These are phyloP conservation scores for Azorinus chamasolen DNA, from an alignment of 2,888 invertebrate species.

Conservation along the genomic window DNA sequence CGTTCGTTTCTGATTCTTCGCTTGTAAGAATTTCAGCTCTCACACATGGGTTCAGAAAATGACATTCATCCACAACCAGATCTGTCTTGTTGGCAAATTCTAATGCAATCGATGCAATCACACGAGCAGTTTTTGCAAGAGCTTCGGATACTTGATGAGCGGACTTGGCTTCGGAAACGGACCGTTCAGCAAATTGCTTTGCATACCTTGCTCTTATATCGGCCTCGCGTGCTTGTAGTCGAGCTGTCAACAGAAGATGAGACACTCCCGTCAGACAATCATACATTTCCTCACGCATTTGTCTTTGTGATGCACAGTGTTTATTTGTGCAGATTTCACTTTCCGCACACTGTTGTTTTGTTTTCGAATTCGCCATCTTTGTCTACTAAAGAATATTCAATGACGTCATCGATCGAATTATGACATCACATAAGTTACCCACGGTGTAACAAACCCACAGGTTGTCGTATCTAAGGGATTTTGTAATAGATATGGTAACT, in stretches of 20 bases:
- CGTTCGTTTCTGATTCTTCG: too few species aligned
- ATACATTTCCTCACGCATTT: slow-evolving; percentile 15
- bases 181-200: slow-evolving; percentile 56
- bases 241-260: slow-evolving; percentile 31
- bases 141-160: slow-evolving; percentile 62
- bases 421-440: slow-evolving; percentile 11
- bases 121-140: slow-evolving; percentile 62
- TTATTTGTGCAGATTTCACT: too few species aligned
- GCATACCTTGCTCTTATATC: slow-evolving; percentile 58
- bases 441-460: too few species aligned
- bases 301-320: too few species aligned
- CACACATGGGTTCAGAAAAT: too few species aligned
- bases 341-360: background rate
- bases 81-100: slow-evolving; percentile 51
- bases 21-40: too few species aligned
- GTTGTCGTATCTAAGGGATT: too few species aligned
- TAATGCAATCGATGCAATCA: slow-evolving; percentile 65
- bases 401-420: slow-evolving; percentile 7
- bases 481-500: too few species aligned
- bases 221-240: slow-evolving; percentile 46
- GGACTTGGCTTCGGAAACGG: slow-evolving; percentile 62
- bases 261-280: slow-evolving; percentile 25
- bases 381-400: background rate
- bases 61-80: slow-evolving; percentile 2
- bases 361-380: slow-evolving; percentile 8